Evolutionary conservation across 1,140 invertebrate species (phyloP), one percentile per base, ranked within the genome.

Genomic region (Yoshiicerus persimilis): DNA sequence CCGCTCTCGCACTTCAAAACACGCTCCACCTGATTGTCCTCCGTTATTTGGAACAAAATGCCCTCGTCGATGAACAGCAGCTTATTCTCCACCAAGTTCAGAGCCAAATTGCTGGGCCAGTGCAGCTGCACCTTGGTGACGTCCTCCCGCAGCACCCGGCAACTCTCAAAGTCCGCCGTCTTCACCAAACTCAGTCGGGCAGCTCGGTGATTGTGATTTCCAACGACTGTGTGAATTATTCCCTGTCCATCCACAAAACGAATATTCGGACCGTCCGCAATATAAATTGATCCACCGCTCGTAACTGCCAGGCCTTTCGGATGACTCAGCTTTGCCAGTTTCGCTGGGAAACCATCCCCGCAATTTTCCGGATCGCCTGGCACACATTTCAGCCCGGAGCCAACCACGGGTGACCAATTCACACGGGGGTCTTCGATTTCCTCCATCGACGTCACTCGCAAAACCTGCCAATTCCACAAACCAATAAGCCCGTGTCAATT

Each of bases 31-130:
- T 98, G 97, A 94, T 97, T 95, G 91, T 98, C 97, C 41, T 96
- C 95, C 1, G 97, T 98, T 64, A 99, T 93, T 92, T 98, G 97
- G 56, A 99, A 93, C 0, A 99, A 96, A 4, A 99, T 95, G 88
- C 97, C 95, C 92, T 99, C 97, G 92, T 99, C 98, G 80, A 99
- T 96, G 90, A 99, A 98, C 92, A 99, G 97, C 0, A 99, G 93
- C 0, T 96, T 96, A 47, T 97, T 97, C 92, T 99, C 98, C 6
- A 99, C 92, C 2, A 98, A 98, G 92, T 97, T 99, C 13, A 99
- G 93, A 0, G 97, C 96, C 47, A 99, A 92, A 27, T 97, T 97
- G 20, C 97, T 98, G 2, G 98, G 98, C 98, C 98, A 99, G 92
- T 98, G 96, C 11, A 98, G 93, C 92, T 98, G 97, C 1, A 97